Base-by-base conservation (phyloP, 1,140 invertebrate genomes). In the Brachionus asplanchnoidis region DNA sequence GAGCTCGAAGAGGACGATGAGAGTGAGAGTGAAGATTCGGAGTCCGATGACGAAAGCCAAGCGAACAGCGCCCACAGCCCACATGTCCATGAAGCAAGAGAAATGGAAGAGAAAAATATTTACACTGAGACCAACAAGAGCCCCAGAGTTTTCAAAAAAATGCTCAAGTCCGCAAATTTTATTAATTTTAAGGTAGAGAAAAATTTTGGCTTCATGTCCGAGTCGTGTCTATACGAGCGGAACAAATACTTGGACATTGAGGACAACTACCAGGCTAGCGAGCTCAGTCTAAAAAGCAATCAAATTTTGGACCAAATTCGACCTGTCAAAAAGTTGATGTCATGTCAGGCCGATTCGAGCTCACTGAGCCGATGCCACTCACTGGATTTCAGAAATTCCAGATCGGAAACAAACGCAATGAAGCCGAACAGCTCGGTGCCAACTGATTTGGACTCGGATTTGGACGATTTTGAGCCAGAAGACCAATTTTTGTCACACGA, bases 1-100 rank as follows among this genome's bases (percentile, higher is more conserved):
- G 82, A 84, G 9, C 9, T 56, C 6, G 82, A 84, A 46, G 82
- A 84, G 11, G 60, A 77, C 12, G 73, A 77, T 26, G 73, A 77
- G 2, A 50, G 44, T 46, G 65, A 68, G 7, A 66, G 42, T 40
- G 26, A 50, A 6, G 82, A 70, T 12, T 68, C 44, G 14, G 28
- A 56, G 26, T 82, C 60, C 12, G 56, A 66, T 14, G 80, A 83
- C 14, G 60, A 68, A 14, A 44, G 36, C 6, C 40, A 68, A 84
- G 65, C 42, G 9, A 66, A 66, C 14, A 14, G 23, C 17, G 32
- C 17, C 12, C 17, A 70, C 3, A 36, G 20, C 28, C 3, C 4
- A 9, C 14, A 40, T 77, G n/a, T 8, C 12, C 23, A 50, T 28
- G 11, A 77, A 14, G 14, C 23, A 50, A 32, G 26, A 12, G 9